Percentiles rank a stretch among this genome's conserved stretches.
Conservation (phyloP, 2,113 vertebrate genomes). For the Poeciliopsis retropinna region DNA sequence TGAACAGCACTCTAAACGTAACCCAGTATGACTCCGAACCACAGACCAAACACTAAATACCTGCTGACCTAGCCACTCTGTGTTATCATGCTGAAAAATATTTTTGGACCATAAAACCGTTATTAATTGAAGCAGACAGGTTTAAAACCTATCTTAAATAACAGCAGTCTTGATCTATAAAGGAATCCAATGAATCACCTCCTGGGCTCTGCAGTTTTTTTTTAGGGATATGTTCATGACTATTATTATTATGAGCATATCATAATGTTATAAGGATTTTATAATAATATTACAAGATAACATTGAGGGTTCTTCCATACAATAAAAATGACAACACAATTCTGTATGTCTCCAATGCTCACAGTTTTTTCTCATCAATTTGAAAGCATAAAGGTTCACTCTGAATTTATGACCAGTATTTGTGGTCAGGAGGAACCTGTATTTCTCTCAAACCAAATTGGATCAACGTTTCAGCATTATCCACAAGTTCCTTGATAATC, state of each 20-base stretch:
- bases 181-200: conserved; percentile 14
- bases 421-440: not conserved
- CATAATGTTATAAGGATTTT: no score
- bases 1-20: conserved; percentile 10
- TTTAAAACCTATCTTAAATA: conserved; percentile 17
- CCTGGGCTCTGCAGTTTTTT: not conserved
- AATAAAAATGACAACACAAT: no score
- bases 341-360: no score
- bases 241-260: no score
- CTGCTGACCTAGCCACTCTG: conserved; percentile 41
- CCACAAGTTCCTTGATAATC: not conserved
- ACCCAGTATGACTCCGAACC: conserved; percentile 17
- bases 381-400: not conserved
- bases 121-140: conserved; percentile 28
- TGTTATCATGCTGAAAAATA: conserved; percentile 13
- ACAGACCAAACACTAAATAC: conserved; percentile 44
- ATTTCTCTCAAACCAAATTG: not conserved
- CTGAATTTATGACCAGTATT: not conserved
- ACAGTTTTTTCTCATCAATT: no score
- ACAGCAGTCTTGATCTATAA: conserved; percentile 7
- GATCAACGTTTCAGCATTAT: not conserved
- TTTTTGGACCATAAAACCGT: conserved; percentile 1
- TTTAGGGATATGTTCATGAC: no score
- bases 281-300: no score
- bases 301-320: no score